These are phyloP conservation scores for Drosophila bocki DNA, from an alignment of 1,140 invertebrate species.

Conservation along the genomic window DNA sequence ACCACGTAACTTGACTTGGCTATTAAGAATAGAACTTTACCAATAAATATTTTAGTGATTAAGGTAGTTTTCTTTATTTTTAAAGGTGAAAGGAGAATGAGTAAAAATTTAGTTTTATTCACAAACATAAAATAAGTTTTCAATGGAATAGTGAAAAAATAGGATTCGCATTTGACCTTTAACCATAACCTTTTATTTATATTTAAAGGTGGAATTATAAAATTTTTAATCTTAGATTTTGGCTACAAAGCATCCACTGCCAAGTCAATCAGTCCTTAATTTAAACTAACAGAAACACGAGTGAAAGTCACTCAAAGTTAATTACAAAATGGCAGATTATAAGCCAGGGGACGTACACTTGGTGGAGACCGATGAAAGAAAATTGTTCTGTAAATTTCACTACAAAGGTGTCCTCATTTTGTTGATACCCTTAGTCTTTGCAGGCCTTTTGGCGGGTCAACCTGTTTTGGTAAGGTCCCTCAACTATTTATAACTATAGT, in stretches of 20 bases:
- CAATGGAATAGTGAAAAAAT: too few species aligned
- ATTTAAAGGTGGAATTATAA: too few species aligned
- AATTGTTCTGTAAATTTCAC: conserved; percentile 54
- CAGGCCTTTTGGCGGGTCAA: conserved; percentile 32
- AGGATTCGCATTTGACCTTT: too few species aligned
- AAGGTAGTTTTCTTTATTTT: neutral
- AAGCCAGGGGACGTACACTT: conserved; percentile 43
- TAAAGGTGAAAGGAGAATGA: neutral
- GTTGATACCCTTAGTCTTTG: conserved; percentile 36
- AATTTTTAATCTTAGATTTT: too few species aligned
- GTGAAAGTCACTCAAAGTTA: neutral
- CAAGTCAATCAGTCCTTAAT: neutral
- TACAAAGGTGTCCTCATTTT: conserved; percentile 59
- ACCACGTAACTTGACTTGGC: conserved; percentile 38
- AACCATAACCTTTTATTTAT: too few species aligned
- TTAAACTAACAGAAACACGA: neutral
- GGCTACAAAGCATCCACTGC: neutral
- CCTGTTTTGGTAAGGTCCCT: conserved; percentile 30
- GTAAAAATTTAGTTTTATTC: neutral
- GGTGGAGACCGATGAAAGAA: conserved; percentile 46
- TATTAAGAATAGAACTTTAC: conserved; percentile 57
- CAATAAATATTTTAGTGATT: conserved; percentile 56
- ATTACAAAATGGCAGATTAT: conserved; percentile 34
- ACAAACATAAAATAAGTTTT: too few species aligned
- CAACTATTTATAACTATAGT: too few species aligned